Conservation (phyloP, 2,888 invertebrate genomes). For the Drosophila flavopinicola region DNA sequence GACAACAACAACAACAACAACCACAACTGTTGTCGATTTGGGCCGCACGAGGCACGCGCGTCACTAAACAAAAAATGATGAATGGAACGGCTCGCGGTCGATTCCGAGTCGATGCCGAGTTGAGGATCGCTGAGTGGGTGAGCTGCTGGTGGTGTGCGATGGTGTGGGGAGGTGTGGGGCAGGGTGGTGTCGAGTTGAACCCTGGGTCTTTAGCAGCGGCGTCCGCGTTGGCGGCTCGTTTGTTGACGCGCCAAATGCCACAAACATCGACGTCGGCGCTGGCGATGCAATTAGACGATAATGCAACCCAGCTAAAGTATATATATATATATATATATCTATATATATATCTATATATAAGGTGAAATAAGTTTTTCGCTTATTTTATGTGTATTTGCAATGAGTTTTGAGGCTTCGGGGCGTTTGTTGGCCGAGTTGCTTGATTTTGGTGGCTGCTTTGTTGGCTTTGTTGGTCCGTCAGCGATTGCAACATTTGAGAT, state of each 20-base stretch:
- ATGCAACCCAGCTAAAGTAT: constrained; percentile 48
- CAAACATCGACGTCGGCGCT: constrained; percentile 46
- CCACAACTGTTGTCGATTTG: constrained; percentile 50
- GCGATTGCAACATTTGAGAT: constrained; percentile 60
- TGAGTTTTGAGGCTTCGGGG: constrained; percentile 40
- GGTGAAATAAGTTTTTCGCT: constrained; percentile 30
- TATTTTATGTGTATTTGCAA: constrained; percentile 43
- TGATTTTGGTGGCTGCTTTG: constrained; percentile 18
- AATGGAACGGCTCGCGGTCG: constrained; percentile 68
- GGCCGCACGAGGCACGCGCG: constrained; percentile 77
- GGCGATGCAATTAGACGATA: constrained; percentile 77
- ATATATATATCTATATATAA: constrained; percentile 5
- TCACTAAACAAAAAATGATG: constrained; percentile 77
- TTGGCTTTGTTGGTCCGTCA: constrained; percentile 22
- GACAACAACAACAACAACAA: constrained; percentile 21
- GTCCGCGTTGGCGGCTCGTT: constrained; percentile 72
- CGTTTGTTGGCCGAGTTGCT: constrained; percentile 49
- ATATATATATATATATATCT: constrained; percentile 14
- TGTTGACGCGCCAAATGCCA: constrained; percentile 78
- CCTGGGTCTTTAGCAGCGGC: constrained; percentile 44
- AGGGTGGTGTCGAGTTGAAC: constrained; percentile 36
- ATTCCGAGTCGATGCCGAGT: constrained; percentile 19
- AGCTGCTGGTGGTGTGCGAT: constrained; percentile 9
- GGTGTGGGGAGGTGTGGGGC: not conserved
- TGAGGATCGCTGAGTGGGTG: constrained; percentile 25